Evolutionary conservation across 2,797 vertebrate species (phyloP).

Genomic region (Hoplostethus mediterraneus): DNA sequence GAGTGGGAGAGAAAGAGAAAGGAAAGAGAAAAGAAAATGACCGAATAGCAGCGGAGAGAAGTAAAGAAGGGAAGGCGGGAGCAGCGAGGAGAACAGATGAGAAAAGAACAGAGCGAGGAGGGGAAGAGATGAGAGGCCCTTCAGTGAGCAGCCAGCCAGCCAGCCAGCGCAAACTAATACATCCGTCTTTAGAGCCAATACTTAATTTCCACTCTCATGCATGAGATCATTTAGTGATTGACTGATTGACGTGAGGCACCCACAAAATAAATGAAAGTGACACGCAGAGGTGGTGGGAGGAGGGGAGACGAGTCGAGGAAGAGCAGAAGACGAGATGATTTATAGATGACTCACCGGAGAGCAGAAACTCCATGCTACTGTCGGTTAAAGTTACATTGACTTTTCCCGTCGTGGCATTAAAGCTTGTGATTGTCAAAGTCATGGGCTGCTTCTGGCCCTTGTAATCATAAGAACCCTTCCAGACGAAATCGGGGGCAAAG

Average conservation of each 20-base stretch:
- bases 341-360: slow-evolving; percentile 90
- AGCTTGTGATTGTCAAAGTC: slow-evolving; percentile 92
- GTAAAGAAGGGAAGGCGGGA: not conserved
- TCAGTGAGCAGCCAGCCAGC: slow-evolving; percentile 59
- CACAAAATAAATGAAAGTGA: slow-evolving; percentile 77
- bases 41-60: not conserved
- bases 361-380: slow-evolving; percentile 91
- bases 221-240: slow-evolving; percentile 75
- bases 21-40: not conserved
- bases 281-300: slow-evolving; percentile 58
- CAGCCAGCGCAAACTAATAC: slow-evolving; percentile 51
- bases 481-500: slow-evolving; percentile 95
- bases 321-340: slow-evolving; percentile 62
- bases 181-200: slow-evolving; percentile 70
- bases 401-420: slow-evolving; percentile 92
- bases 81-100: not conserved
- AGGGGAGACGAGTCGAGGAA: slow-evolving; percentile 35
- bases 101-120: slow-evolving; percentile 11
- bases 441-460: slow-evolving; percentile 95
- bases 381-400: slow-evolving; percentile 94
- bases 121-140: slow-evolving; percentile 27
- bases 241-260: slow-evolving; percentile 75
- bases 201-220: slow-evolving; percentile 78
- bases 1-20: slow-evolving; percentile 19
- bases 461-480: slow-evolving; percentile 97